These are phyloP conservation scores for Caradrina clavipalpis DNA, from an alignment of 2,888 invertebrate species.

Conservation along the genomic window DNA sequence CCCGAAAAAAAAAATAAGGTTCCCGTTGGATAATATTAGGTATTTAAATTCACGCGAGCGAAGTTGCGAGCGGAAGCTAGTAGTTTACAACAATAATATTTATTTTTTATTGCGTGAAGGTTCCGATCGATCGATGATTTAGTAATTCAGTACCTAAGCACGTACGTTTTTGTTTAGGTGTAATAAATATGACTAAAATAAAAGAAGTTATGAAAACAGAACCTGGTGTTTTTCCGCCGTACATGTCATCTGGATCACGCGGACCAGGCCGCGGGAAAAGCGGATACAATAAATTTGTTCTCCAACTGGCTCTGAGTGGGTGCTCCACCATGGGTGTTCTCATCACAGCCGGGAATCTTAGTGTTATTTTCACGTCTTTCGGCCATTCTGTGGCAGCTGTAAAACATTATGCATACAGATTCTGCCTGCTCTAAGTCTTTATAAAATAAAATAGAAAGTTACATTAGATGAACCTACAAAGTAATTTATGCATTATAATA, in stretches of 20 bases:
- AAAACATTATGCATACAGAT: slow-evolving; percentile 51
- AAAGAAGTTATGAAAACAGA: slow-evolving; percentile 39
- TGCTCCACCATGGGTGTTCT: slow-evolving; percentile 86
- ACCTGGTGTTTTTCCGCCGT: slow-evolving; percentile 91
- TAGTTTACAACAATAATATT: too few species aligned
- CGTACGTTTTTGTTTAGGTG: not conserved
- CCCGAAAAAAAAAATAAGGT: too few species aligned
- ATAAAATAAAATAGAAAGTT: not conserved
- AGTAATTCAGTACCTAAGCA: slow-evolving; percentile 5
- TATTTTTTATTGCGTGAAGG: too few species aligned
- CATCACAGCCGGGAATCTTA: slow-evolving; percentile 93
- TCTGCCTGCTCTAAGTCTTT: not conserved
- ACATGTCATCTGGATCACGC: slow-evolving; percentile 87
- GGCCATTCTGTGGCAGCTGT: slow-evolving; percentile 86
- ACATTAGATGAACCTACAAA: not conserved
- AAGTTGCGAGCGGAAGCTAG: too few species aligned
- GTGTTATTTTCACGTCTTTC: slow-evolving; percentile 87
- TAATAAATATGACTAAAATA: not conserved
- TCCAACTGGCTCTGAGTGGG: slow-evolving; percentile 91
- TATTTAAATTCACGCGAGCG: too few species aligned
- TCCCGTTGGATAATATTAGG: too few species aligned
- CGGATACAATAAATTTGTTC: slow-evolving; percentile 93
- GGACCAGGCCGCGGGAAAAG: slow-evolving; percentile 93
- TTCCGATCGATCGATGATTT: slow-evolving; percentile 16
- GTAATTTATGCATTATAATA: not conserved